Evolutionary conservation across 2,797 vertebrate species (phyloP).

Genomic region (Anguilla obscura): DNA sequence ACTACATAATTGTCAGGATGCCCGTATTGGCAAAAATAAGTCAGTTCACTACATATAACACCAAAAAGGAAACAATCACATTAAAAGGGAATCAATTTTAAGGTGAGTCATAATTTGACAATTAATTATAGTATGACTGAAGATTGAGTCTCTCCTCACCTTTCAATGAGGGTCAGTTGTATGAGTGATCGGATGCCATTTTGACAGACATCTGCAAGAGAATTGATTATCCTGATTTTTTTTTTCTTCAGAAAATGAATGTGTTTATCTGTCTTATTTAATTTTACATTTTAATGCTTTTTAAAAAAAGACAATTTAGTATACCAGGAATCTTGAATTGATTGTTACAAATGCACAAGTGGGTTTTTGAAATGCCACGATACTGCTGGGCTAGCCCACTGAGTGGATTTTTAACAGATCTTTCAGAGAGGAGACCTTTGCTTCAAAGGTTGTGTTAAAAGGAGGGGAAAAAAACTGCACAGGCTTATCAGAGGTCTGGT

Average conservation of each 20-base stretch:
- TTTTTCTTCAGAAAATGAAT: background rate
- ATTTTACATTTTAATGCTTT: background rate
- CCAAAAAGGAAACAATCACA: background rate
- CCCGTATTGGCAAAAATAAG: background rate
- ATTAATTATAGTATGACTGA: background rate
- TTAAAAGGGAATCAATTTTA: background rate
- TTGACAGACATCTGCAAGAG: background rate
- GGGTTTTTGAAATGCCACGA: background rate
- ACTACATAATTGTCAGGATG: background rate
- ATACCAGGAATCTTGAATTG: background rate
- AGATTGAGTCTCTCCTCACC: background rate
- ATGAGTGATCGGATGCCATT: background rate
- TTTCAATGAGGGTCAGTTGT: background rate
- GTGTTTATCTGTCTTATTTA: background rate
- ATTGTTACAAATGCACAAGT: background rate
- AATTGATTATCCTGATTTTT: background rate
- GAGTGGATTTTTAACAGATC: constrained; percentile 20
- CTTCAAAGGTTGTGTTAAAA: background rate
- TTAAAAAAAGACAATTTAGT: background rate
- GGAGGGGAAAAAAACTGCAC: background rate
- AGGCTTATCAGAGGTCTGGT: background rate
- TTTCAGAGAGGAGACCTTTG: background rate
- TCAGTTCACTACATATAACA: background rate
- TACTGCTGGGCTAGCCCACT: constrained; percentile 15
- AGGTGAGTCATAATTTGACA: background rate